Evolutionary conservation across 2,797 vertebrate species (phyloP).

Genomic region (Varecia variegata): DNA sequence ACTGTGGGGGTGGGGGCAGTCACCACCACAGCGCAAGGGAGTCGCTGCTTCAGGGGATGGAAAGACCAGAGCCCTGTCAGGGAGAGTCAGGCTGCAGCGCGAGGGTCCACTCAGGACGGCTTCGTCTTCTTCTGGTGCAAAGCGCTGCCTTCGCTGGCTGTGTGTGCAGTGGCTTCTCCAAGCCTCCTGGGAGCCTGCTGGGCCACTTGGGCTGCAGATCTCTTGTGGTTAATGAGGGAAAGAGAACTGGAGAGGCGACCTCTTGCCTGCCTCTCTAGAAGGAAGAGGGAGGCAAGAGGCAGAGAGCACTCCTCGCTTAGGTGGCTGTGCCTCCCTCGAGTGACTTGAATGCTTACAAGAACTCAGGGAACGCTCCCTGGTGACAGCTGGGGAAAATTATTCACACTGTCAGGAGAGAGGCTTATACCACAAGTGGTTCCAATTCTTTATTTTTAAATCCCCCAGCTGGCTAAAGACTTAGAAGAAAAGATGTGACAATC

Average conservation of each 20-base stretch:
- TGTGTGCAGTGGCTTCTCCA: too few species aligned
- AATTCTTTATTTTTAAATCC: conserved; percentile 74
- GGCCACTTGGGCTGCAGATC: background rate
- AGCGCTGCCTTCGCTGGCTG: background rate
- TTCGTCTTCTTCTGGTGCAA: background rate
- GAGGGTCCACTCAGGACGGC: background rate
- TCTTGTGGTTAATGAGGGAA: background rate
- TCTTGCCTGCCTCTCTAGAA: background rate
- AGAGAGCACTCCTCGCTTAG: background rate
- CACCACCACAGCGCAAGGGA: background rate
- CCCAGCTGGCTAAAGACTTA: conserved; percentile 65
- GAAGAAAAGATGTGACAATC: conserved; percentile 61
- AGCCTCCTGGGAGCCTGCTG: background rate
- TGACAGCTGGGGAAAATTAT: conserved; percentile 67
- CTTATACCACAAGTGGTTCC: conserved; percentile 43
- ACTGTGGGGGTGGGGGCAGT: background rate
- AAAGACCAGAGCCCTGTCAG: background rate
- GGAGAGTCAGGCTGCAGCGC: background rate
- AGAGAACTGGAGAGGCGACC: background rate
- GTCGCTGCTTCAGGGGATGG: background rate
- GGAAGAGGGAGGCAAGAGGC: background rate
- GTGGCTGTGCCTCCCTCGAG: background rate
- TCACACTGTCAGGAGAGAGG: conserved; percentile 47
- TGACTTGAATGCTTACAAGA: background rate
- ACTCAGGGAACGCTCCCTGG: background rate